Evolutionary conservation across 2,797 vertebrate species (phyloP).

Genomic region (Artibeus lituratus): DNA sequence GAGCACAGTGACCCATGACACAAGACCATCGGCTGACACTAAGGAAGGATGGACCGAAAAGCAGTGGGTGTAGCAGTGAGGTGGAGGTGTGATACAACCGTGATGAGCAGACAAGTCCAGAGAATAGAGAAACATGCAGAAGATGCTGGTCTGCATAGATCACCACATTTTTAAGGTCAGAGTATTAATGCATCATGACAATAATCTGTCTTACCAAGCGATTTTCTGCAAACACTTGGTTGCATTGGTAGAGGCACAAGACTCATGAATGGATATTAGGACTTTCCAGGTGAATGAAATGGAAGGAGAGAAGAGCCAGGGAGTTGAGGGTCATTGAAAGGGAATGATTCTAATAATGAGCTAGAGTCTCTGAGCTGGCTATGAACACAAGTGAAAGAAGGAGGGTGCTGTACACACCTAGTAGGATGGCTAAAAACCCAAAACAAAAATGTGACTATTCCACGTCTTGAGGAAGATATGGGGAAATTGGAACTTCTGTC

Average conservation of each 20-base stretch:
- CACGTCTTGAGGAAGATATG: neutral
- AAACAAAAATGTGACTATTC: neutral
- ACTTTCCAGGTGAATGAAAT: accelerated
- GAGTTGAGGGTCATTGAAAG: neutral
- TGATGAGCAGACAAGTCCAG: neutral
- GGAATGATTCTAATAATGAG: neutral
- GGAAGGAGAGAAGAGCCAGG: neutral
- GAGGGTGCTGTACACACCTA: neutral
- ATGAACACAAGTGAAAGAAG: neutral
- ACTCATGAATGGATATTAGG: neutral
- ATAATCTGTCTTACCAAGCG: neutral
- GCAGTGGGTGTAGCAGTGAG: neutral
- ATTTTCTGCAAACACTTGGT: neutral
- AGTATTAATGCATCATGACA: neutral
- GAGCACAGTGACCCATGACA: too few species aligned
- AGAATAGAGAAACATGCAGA: neutral
- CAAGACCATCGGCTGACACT: neutral
- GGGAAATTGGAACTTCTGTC: neutral
- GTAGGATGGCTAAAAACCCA: neutral
- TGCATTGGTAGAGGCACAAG: neutral
- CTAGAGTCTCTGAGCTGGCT: neutral
- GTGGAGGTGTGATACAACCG: neutral
- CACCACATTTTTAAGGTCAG: neutral
- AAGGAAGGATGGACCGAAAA: neutral
- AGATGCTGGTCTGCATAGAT: neutral